Percentiles rank a stretch among this genome's conserved stretches.
Conservation (phyloP, 2,797 vertebrate genomes). For the Oceanodroma leucorhoa region DNA sequence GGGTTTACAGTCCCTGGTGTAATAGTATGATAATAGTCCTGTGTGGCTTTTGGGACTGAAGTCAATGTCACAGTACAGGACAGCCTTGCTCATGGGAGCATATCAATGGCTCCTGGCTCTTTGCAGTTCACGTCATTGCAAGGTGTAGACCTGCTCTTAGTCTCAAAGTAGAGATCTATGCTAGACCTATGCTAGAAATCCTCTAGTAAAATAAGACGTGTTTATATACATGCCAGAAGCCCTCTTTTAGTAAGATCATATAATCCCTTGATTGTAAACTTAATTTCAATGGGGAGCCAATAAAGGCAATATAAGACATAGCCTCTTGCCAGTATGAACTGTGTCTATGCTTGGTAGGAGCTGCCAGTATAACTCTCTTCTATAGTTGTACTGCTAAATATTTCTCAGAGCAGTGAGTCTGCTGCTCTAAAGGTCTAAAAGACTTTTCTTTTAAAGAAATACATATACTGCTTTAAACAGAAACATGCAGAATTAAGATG, state of each 20-base stretch:
- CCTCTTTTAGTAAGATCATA: not conserved
- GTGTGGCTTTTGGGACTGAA: not conserved
- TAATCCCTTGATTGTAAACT: not conserved
- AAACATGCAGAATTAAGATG: not conserved
- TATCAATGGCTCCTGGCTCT: not conserved
- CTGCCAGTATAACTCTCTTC: not conserved
- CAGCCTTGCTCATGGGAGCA: not conserved
- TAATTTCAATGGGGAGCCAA: not conserved
- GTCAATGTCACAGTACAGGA: not conserved
- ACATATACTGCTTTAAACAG: not conserved
- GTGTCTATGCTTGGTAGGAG: not conserved
- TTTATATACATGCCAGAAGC: not conserved
- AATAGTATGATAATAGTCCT: not conserved
- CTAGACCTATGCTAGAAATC: not conserved
- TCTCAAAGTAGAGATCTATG: not conserved
- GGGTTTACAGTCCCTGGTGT: not conserved
- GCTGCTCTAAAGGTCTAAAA: not conserved
- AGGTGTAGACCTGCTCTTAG: not conserved
- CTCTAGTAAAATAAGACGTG: not conserved
- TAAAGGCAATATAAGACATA: not conserved
- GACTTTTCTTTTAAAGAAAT: not conserved
- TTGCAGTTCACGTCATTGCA: not conserved
- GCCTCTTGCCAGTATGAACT: not conserved
- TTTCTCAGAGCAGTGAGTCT: not conserved
- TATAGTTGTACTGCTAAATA: not conserved